Conservation (phyloP, 2,888 invertebrate genomes). For the Tineola bisselliella region DNA sequence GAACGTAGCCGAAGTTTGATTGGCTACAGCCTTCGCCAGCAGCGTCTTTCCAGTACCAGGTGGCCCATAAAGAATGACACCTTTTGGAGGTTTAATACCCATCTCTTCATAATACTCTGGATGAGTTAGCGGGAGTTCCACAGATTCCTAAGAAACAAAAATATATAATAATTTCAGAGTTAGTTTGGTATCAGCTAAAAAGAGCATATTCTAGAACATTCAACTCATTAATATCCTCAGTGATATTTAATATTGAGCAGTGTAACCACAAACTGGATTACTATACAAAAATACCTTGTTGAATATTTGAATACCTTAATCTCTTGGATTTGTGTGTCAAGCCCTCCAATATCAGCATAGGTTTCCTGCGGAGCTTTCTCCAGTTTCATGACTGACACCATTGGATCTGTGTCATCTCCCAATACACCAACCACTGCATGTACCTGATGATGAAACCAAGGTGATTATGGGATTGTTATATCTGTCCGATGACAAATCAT, state of each 20-base stretch:
- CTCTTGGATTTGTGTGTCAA: conserved; percentile 93
- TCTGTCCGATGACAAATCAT: too few relatives aligned
- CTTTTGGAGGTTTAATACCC: conserved; percentile 99
- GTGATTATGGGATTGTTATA: too few relatives aligned
- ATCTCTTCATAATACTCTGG: conserved; percentile 99
- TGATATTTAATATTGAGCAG: too few relatives aligned
- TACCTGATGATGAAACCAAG: conserved; percentile 62
- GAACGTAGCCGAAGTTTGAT: conserved; percentile 99
- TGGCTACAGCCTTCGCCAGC: conserved; percentile 98
- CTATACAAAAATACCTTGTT: neutral
- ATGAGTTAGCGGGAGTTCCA: conserved; percentile 97
- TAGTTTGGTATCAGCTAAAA: neutral
- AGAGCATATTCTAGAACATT: too few relatives aligned
- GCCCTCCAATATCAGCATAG: conserved; percentile 97
- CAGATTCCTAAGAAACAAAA: conserved; percentile 76
- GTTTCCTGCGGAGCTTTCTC: conserved; percentile 99
- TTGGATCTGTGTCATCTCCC: conserved; percentile 99
- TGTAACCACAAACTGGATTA: neutral
- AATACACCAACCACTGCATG: conserved; percentile 99
- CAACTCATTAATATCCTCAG: too few relatives aligned
- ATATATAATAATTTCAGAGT: neutral
- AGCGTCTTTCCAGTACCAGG: conserved; percentile 99
- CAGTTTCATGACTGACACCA: conserved; percentile 99
- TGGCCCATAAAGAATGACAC: conserved; percentile 97
- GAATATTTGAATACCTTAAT: too few relatives aligned